Evolutionary conservation across 2,888 invertebrate species (phyloP).

Genomic region (Pardosa pseudoannulata): DNA sequence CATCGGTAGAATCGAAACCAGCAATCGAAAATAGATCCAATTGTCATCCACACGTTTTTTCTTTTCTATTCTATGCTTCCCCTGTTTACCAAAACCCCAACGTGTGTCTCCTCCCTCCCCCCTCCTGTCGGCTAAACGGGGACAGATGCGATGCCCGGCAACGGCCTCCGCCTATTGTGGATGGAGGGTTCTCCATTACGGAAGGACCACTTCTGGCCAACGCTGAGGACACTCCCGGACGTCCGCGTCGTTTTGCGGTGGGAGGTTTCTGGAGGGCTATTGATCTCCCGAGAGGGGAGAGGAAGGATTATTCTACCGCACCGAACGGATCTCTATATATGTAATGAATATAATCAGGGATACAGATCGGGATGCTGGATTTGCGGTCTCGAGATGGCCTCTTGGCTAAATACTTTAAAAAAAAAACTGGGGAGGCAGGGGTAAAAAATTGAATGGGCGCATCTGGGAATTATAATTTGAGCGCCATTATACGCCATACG

Average conservation of each 20-base stretch:
- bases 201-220: background rate
- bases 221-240: background rate
- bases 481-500: too few relatives aligned
- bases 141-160: constrained; percentile 35
- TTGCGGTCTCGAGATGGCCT: background rate
- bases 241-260: constrained; percentile 34
- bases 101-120: background rate
- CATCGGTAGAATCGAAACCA: too few relatives aligned
- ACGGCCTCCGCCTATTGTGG: constrained; percentile 7
- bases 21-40: too few relatives aligned
- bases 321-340: background rate
- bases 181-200: background rate
- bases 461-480: background rate
- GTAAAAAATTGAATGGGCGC: background rate
- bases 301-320: background rate
- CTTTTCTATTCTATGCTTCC: background rate
- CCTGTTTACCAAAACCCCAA: background rate
- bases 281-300: background rate
- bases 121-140: constrained; percentile 2
- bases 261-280: constrained; percentile 29
- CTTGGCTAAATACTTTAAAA: background rate
- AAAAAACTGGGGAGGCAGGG: background rate
- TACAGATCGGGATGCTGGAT: background rate
- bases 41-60: too few relatives aligned
- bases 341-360: constrained; percentile 6